Evolutionary conservation across 92 coral and sea anemone genomes (phyloP), one percentile per base, ranked within the genome.

Genomic region (Palythoa caribaeorum): DNA sequence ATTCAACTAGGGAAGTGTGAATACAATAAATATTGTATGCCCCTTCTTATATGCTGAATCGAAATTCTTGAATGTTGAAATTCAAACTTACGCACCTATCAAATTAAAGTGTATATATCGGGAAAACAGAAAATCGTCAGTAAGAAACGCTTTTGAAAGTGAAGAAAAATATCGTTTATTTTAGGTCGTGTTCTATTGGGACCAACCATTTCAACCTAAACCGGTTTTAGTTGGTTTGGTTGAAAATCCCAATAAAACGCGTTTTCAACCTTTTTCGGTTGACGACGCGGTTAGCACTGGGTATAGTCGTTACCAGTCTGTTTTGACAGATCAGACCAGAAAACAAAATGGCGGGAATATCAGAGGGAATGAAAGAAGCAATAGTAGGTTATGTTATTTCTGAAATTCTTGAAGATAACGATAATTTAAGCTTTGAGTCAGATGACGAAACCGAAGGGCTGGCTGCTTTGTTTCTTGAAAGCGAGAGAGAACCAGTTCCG

Each of bases 341-440:
- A 53, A 9, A n/a, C n/a, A 10, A 15, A 28, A 28, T 28, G 28
- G 28, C 28, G 28, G 28, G 28, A 28, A 28, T 28, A 28, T 28
- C 28, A 28, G 59, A 53, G 59, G 59, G 8, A 53, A 3, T 53
- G 59, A 53, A 53, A 53, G 59, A 53, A 53, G 70, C 59, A 53
- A 53, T 60, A 52, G 75, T 19, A 12, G 60, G 55, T 6, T 57
- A 55, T 62, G 70, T 81, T 3, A 15, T 81, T 11, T 81, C 86
- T 9, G 75, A 81, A 60, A 16, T 81, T 81, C 17, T 62, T 55
- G 52, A 81, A 62, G 59, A 81, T 3, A 53, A 53, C 28, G 28
- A 28, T 28, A 28, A 28, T 28, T 28, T 28, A 28, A 28, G 28
- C 28, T 28, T 28, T 28, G 28, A 28, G 28, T 28, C 28, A 28